Evolutionary conservation across 2,888 invertebrate species (phyloP).

Genomic region (Heliothis peltigera): DNA sequence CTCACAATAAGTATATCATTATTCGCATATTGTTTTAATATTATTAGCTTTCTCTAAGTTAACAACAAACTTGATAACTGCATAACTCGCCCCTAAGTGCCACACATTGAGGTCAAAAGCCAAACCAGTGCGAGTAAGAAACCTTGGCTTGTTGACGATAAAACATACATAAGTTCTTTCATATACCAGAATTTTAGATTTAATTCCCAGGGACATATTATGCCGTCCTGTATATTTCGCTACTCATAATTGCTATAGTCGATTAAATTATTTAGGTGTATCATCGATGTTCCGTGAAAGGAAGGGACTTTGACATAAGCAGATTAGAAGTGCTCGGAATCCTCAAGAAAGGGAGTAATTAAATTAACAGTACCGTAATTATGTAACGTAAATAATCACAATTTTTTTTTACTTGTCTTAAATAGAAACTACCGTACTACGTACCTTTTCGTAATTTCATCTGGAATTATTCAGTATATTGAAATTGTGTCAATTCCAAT

Average conservation of each 20-base stretch:
- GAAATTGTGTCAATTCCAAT: too few species aligned
- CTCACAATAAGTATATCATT: not conserved
- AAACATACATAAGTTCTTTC: too few species aligned
- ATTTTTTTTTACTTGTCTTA: not conserved
- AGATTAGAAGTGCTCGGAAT: slow-evolving; percentile 6
- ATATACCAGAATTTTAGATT: too few species aligned
- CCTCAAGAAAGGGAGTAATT: slow-evolving; percentile 21
- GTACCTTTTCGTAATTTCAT: too few species aligned
- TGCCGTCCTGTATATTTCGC: too few species aligned
- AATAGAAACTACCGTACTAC: not conserved
- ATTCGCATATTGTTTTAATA: not conserved
- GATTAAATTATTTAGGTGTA: too few species aligned
- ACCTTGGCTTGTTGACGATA: slow-evolving; percentile 19
- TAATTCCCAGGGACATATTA: not conserved
- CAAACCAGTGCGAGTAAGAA: not conserved
- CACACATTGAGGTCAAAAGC: slow-evolving; percentile 15
- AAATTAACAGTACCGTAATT: slow-evolving; percentile 22
- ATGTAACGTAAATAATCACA: not conserved
- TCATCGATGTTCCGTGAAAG: not conserved
- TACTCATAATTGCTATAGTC: too few species aligned
- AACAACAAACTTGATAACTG: not conserved
- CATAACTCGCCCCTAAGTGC: slow-evolving; percentile 13
- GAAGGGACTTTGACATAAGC: not conserved
- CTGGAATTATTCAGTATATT: too few species aligned
- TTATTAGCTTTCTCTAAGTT: not conserved